Conservation (phyloP, 2,797 vertebrate genomes). For the Cetoscarus ocellatus region DNA sequence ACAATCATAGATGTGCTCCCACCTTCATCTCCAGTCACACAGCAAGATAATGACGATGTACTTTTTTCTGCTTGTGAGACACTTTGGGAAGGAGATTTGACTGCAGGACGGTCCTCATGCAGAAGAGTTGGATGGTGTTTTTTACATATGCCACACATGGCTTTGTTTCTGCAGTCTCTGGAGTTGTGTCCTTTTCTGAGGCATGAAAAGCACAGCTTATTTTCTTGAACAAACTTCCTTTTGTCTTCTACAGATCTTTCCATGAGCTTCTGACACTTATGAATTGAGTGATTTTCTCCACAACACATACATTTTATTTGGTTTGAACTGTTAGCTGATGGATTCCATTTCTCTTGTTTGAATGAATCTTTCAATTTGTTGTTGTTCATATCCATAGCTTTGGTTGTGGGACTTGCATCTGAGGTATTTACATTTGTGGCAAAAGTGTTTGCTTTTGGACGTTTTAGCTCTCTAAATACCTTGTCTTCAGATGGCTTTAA, state of each 20-base stretch:
- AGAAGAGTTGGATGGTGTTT: background rate
- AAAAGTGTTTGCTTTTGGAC: background rate
- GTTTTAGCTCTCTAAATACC: background rate
- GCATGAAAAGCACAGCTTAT: background rate
- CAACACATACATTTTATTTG: background rate
- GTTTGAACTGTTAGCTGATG: background rate
- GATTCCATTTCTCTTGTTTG: background rate
- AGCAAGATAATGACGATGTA: background rate
- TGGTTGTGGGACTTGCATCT: too few relatives aligned
- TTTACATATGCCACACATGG: background rate
- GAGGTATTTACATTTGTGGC: too few relatives aligned
- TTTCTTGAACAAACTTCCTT: background rate
- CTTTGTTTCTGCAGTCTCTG: background rate
- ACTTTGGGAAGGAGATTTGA: too few relatives aligned
- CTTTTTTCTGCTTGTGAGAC: background rate
- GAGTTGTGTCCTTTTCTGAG: background rate
- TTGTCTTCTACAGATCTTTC: background rate
- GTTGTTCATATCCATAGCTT: too few relatives aligned
- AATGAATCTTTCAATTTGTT: background rate
- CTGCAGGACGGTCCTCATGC: background rate
- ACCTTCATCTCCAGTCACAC: background rate
- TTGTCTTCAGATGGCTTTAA: background rate
- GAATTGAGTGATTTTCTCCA: background rate
- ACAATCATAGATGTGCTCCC: conserved; percentile 4
- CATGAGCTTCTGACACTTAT: background rate